Conservation (phyloP, 2,888 invertebrate species). For the Peribatodes rhomboidaria region DNA sequence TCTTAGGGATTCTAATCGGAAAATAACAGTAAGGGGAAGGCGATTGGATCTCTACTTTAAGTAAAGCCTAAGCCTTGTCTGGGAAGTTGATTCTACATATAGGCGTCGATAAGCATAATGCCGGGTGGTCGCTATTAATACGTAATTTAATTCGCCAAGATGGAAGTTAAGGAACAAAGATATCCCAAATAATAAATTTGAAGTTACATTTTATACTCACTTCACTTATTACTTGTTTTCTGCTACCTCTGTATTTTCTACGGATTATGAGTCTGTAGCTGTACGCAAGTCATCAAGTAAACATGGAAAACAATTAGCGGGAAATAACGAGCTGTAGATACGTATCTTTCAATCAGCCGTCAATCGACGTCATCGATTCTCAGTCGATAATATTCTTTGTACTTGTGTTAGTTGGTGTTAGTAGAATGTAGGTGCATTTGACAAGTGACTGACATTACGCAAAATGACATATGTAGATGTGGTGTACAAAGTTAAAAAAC, state of each 20-base stretch:
- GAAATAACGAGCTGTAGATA: slow-evolving; percentile 59
- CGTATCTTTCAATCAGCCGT: slow-evolving; percentile 68
- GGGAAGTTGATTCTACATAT: not conserved
- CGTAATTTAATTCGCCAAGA: slow-evolving; percentile 1
- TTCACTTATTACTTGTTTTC: not conserved
- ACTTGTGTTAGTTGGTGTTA: slow-evolving; percentile 10
- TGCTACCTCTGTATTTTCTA: too few relatives aligned
- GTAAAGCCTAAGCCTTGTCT: not conserved
- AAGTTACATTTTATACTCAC: not conserved
- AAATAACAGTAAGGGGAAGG: slow-evolving; percentile 11
- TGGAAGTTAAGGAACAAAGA: not conserved
- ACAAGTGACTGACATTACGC: slow-evolving; percentile 20
- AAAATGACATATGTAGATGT: not conserved
- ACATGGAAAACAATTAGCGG: slow-evolving; percentile 63
- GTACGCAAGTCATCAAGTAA: slow-evolving; percentile 53
- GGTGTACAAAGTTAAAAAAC: not conserved
- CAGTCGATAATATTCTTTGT: slow-evolving; percentile 34
- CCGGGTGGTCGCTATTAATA: slow-evolving; percentile 1
- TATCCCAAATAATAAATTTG: not conserved
- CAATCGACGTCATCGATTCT: slow-evolving; percentile 53
- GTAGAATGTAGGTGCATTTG: slow-evolving; percentile 9
- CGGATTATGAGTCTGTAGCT: not conserved
- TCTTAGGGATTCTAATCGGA: slow-evolving; percentile 43
- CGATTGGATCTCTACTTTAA: not conserved
- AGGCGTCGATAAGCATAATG: slow-evolving; percentile 9